phyloP scores from a whole-genome alignment of 2,797 vertebrate genomes.

The Sebastes baramenuke region DNA sequence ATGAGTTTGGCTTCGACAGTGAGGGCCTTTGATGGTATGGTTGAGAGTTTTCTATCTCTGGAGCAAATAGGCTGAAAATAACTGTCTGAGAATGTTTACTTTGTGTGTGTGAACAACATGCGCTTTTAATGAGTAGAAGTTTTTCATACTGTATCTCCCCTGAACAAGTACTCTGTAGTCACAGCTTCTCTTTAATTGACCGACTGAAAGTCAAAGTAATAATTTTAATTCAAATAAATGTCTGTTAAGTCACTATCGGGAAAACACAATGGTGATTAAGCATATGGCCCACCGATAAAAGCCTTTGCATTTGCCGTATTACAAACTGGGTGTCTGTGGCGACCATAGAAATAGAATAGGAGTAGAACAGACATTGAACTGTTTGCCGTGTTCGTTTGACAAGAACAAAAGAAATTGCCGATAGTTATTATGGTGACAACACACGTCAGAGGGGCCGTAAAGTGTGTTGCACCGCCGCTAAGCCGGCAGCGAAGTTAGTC shows the following conservation, averaged over 20 bases:
- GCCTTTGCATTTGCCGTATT: too few species aligned
- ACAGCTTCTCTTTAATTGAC: not conserved
- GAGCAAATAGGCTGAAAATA: slow-evolving; percentile 69
- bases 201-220: not conserved
- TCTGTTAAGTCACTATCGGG: not conserved
- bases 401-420: too few species aligned
- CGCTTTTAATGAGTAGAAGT: slow-evolving; percentile 48
- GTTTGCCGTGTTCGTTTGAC: not conserved
- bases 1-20: slow-evolving; percentile 71
- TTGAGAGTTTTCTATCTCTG: slow-evolving; percentile 63
- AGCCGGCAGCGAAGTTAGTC: too few species aligned
- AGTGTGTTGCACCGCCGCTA: rapidly evolving
- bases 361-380: not conserved
- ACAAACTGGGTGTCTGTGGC: too few species aligned
- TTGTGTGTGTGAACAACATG: slow-evolving; percentile 36
- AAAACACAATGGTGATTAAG: not conserved
- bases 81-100: slow-evolving; percentile 52
- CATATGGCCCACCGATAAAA: not conserved
- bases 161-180: not conserved
- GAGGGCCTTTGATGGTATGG: slow-evolving; percentile 70
- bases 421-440: too few species aligned
- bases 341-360: too few species aligned
- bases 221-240: not conserved
- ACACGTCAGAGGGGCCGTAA: too few species aligned
- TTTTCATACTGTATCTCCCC: slow-evolving; percentile 9